A percentile compares a stretch with the other conserved stretches of the same genome.
phyloP scores from a whole-genome alignment of 2,113 vertebrate genomes.

The Melanocharis versteri region DNA sequence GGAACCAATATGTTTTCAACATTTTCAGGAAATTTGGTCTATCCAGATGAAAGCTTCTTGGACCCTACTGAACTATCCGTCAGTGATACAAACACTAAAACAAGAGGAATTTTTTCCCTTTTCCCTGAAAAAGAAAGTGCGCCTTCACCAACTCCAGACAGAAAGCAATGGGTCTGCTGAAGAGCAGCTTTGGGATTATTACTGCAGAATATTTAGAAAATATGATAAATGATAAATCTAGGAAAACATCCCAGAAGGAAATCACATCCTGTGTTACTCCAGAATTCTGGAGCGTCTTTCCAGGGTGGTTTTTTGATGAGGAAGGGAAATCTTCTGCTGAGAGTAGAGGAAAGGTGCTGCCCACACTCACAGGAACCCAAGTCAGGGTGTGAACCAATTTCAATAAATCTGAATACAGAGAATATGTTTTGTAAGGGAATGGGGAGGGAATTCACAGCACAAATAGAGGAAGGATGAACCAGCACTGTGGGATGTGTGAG shows the following conservation, averaged over 20 bases:
- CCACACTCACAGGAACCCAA: not conserved
- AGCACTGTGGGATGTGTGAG: not conserved
- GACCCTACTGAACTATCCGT: slow-evolving; percentile 16
- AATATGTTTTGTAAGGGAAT: not conserved
- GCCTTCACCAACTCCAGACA: not conserved
- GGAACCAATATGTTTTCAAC: slow-evolving; percentile 59
- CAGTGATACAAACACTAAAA: not conserved
- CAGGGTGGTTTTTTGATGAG: not conserved
- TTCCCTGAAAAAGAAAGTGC: not conserved
- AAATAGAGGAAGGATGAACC: not conserved
- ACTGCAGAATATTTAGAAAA: not conserved
- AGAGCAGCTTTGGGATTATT: not conserved
- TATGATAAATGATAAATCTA: not conserved
- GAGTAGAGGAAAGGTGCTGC: not conserved
- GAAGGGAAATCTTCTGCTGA: not conserved
- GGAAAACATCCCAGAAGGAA: not conserved
- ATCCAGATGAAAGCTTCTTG: slow-evolving; percentile 65
- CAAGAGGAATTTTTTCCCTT: not conserved
- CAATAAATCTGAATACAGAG: not conserved
- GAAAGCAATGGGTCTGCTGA: not conserved
- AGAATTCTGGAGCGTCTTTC: not conserved
- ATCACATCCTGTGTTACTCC: not conserved
- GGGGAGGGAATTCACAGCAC: not conserved
- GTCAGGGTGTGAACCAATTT: not conserved
- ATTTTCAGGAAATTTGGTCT: slow-evolving; percentile 67